These are phyloP conservation scores for Mesembrinibis cayennensis DNA, from an alignment of 2,113 vertebrate species.

Conservation along the genomic window DNA sequence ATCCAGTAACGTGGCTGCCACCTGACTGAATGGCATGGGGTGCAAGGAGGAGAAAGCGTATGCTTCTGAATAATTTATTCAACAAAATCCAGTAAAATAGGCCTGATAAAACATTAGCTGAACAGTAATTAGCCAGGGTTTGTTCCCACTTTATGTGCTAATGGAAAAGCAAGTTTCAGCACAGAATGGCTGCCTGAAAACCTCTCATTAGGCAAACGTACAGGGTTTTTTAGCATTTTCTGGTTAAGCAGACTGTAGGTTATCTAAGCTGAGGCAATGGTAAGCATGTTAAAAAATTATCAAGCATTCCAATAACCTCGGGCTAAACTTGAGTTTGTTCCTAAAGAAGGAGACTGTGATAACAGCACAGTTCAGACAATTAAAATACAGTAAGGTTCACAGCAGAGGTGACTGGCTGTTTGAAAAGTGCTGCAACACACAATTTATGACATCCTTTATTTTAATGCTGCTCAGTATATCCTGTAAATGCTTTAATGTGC, in stretches of 20 bases:
- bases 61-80: background rate
- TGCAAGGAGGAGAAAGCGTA: background rate
- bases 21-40: background rate
- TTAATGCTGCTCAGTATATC: conserved; percentile 21
- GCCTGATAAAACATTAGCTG: background rate
- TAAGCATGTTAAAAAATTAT: conserved; percentile 25
- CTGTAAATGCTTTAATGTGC: conserved; percentile 53
- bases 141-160: background rate
- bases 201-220: background rate
- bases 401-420: conserved; percentile 10
- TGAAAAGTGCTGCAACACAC: conserved; percentile 19
- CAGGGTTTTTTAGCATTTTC: background rate
- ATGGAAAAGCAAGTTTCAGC: background rate
- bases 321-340: background rate
- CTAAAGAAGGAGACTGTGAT: background rate
- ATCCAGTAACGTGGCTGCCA: background rate
- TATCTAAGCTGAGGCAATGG: conserved; percentile 17
- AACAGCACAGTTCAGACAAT: background rate
- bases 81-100: background rate
- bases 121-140: background rate
- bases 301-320: conserved; percentile 19
- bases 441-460: conserved; percentile 58
- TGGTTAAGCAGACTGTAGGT: background rate
- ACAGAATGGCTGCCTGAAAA: conserved; percentile 27
- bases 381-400: conserved; percentile 24